Base-by-base conservation (phyloP, 2,113 vertebrate species). In the Plotosus lineatus region DNA sequence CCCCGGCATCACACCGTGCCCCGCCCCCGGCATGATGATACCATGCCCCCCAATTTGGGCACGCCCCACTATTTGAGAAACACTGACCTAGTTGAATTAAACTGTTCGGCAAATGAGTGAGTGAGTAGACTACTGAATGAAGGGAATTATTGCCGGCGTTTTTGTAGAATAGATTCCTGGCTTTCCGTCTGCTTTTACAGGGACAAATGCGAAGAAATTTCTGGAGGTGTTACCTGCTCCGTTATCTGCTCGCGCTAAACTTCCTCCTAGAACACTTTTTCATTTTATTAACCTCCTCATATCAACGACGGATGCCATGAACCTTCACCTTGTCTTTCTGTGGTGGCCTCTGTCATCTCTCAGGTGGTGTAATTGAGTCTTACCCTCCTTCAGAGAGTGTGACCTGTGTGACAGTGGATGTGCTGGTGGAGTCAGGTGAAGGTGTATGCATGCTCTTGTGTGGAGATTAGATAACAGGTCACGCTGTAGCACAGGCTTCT, bases 211-310 rank as follows among this genome's bases (percentile, higher is more conserved):
- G 95, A 91, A 88, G 90, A 85, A 95, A 91, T 94, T 96, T 93
- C 92, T 94, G 88, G 90, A 96, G 91, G 96, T 95, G 90, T 92
- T 97, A 89, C 95, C 95, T 79, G 91, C 92, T 90, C 93, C 96
- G 93, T 92, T 98, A 91, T 90, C 94, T 88, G 91, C 91, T 90
- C 91, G 96, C 87, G 94, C 94, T 75, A 91, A 89, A 87, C 93
- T 92, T 91, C 92, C 97, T 97, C 93, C 92, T 97, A 85, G 92
- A 95, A 88, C 92, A 92, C 80, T 96, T 97, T 92, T 94, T 97
- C 88, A 92, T 2, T 21, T 51, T 33, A 17, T 3, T 38, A n/a
- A 38, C 8, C 8, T 36, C 19, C 33, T 33, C 7, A 3, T 42
- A 26, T 46, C 2, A 46, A 56, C 33, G 4, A 33, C 4, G 26